Evolutionary conservation across 2,113 vertebrate species (phyloP), one percentile per base, ranked within the genome.

Genomic region (Eleginops maclovinus): DNA sequence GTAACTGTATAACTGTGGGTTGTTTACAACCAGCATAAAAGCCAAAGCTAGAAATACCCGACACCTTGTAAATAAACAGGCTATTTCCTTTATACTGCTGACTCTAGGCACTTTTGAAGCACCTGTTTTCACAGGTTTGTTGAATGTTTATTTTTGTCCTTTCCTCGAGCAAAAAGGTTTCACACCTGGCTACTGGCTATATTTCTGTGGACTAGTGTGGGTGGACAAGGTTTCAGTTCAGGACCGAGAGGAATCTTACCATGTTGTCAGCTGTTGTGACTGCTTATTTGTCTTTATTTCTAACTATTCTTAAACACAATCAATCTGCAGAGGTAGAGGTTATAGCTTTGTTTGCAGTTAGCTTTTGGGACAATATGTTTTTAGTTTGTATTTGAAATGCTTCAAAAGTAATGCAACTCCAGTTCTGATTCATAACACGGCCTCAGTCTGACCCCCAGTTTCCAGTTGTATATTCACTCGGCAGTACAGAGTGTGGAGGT

Each of bases 201-300:
- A 15, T 51, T 53, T 53, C 19, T 65, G 36, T 71, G 82, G 55
- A 67, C 49, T 31, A 44, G 66, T 53, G 72, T 72, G 73, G 62
- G 72, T 58, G 49, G 77, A 80, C 21, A 64, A 28, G 21, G 21
- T 47, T 12, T 51, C 55, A 44, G 31, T 51, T 68, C 28, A 70
- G 12, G 17, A 55, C 15, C n/a, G 22, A 21, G 2, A 62, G 15
- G 3, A 40, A 56, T 62, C 36, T 46, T 75, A 28, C 46, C 21
- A 31, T 55, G 50, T 49, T 76, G 58, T 65, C 54, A 63, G 40
- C 59, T 70, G n/a, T 44, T 62, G 3, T 12, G 22, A 43, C 1
- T 50, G 10, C 58, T 69, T 54, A 46, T 43, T 61, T 13, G 13
- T 49, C 19, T 43, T 41, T 55, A 14, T 26, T 49, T 70, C 6